Percentiles rank a stretch among this genome's conserved stretches.
These are phyloP conservation scores for Neolamprologus toae DNA, from an alignment of 2,113 vertebrate genomes.

Conservation along the genomic window DNA sequence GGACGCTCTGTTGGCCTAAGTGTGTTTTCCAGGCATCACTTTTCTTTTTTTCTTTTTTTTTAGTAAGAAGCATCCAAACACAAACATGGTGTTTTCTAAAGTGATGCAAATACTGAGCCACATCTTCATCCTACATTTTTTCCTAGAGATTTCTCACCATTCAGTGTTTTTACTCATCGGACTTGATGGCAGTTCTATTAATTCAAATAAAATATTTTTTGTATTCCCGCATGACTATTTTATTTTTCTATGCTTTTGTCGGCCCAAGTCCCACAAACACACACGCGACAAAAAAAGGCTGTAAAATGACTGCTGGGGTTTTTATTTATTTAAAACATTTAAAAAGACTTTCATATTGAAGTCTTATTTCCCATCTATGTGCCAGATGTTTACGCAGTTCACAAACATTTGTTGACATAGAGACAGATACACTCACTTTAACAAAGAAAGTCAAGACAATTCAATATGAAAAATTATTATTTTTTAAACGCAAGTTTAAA, in stretches of 20 bases:
- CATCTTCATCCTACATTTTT: neutral
- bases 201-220: conserved; percentile 17
- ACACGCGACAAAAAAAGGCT: neutral
- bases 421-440: neutral
- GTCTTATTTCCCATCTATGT: neutral
- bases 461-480: neutral
- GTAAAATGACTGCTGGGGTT: neutral
- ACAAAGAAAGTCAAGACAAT: neutral
- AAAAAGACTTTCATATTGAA: neutral
- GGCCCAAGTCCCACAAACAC: neutral
- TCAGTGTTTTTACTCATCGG: neutral
- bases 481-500: neutral
- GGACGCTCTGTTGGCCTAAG: neutral
- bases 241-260: neutral
- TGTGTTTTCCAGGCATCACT: neutral
- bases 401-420: neutral
- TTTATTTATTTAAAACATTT: neutral
- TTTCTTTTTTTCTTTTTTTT: neutral
- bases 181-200: neutral
- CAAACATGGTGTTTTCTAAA: neutral
- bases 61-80: neutral
- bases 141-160: neutral
- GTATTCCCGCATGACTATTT: neutral
- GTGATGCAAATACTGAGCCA: neutral
- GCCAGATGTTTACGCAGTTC: neutral